These are phyloP conservation scores for Macrostomum lignano DNA, from an alignment of 1,140 invertebrate species.

Conservation along the genomic window DNA sequence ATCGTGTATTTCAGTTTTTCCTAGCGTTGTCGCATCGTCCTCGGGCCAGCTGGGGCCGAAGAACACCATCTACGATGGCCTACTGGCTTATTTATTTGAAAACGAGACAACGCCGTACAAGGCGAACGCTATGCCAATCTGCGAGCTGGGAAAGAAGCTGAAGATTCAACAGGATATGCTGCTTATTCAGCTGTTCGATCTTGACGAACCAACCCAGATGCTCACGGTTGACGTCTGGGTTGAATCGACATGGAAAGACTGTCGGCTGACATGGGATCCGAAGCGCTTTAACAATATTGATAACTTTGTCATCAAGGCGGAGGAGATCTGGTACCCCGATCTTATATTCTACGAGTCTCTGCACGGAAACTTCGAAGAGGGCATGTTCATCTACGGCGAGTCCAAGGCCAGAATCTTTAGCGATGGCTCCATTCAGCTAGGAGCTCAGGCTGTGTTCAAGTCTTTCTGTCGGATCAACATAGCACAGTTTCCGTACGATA, in stretches of 20 bases:
- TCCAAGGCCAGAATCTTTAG: background rate
- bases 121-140: background rate
- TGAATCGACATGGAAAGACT: slow-evolving; percentile 78
- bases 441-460: background rate
- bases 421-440: slow-evolving; percentile 1
- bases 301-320: no score
- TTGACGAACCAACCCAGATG: slow-evolving; percentile 1
- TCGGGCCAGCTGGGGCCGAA: no score
- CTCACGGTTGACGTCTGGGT: slow-evolving; percentile 7
- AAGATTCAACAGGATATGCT: background rate
- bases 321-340: slow-evolving; percentile 1
- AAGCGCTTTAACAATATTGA: slow-evolving; percentile 81
- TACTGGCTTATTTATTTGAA: slow-evolving; percentile 1
- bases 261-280: slow-evolving; percentile 83
- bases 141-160: background rate
- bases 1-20: no score
- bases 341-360: background rate
- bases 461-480: background rate
- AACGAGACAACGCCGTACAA: no score
- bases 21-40: no score
- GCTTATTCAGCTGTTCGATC: slow-evolving; percentile 1
- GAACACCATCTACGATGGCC: background rate
- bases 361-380: slow-evolving; percentile 2
- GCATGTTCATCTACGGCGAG: slow-evolving; percentile 2
- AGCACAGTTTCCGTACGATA: slow-evolving; percentile 1